phyloP scores from a whole-genome alignment of 2,113 vertebrate species.

The Ammodytes dubius region DNA sequence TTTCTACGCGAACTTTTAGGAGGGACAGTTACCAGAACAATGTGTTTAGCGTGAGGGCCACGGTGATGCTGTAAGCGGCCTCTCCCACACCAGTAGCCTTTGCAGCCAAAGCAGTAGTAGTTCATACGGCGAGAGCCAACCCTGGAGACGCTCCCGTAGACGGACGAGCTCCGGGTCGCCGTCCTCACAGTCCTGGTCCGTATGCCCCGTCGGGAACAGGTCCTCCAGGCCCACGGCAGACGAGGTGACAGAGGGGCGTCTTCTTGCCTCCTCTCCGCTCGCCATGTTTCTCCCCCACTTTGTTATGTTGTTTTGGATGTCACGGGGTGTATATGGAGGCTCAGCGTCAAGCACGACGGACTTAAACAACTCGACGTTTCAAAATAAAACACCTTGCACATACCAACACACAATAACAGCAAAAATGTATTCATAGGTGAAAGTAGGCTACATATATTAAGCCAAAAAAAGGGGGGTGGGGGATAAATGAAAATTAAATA shows the following conservation, averaged over 20 bases:
- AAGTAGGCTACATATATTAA: too few relatives aligned
- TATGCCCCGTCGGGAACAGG: slow-evolving; percentile 79
- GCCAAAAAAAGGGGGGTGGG: too few relatives aligned
- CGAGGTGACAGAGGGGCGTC: slow-evolving; percentile 73
- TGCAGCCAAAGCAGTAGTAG: slow-evolving; percentile 87
- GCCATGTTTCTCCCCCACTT: slow-evolving; percentile 82
- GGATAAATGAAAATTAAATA: too few relatives aligned
- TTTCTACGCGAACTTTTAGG: background rate
- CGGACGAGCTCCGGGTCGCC: slow-evolving; percentile 78
- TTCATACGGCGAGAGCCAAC: slow-evolving; percentile 87
- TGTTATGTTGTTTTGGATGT: slow-evolving; percentile 81
- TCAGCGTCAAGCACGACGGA: background rate
- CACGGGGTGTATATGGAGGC: slow-evolving; percentile 71
- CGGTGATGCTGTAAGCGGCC: slow-evolving; percentile 92
- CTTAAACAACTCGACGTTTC: background rate
- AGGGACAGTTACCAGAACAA: slow-evolving; percentile 90
- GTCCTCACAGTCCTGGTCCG: slow-evolving; percentile 69
- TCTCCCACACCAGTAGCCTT: slow-evolving; percentile 95
- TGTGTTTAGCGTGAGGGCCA: slow-evolving; percentile 91
- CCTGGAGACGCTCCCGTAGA: slow-evolving; percentile 87
- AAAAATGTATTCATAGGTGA: too few relatives aligned
- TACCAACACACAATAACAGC: background rate
- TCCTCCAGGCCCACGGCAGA: slow-evolving; percentile 81
- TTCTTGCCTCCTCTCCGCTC: slow-evolving; percentile 82
- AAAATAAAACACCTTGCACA: slow-evolving; percentile 32